Evolutionary conservation across 2,797 vertebrate species (phyloP), one percentile per base, ranked within the genome.

Genomic region (Glossophaga mutica): DNA sequence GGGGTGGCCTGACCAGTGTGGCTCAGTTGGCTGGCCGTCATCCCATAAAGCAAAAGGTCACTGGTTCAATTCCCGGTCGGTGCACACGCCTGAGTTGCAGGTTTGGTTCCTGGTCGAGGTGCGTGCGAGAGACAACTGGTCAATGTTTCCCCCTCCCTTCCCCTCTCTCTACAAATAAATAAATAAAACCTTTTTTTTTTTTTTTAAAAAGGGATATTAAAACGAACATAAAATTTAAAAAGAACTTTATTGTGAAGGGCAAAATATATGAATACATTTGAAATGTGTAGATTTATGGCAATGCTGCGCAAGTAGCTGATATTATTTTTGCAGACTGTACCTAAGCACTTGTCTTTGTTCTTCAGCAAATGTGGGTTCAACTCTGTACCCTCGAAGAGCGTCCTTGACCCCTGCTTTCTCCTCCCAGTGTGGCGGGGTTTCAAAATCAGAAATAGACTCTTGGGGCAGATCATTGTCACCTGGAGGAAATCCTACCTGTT

Each of bases 81-180:
- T 5, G 29, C 62, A n/a, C 62, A 15, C 0, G 14, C 29, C 59
- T 62, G 59, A 3, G 26, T 65, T 65, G 32, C 62, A 65, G 62
- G 14, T 65, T 65, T 65, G 12, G 6, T 65, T 8, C 62, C 62
- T 65, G 62, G 62, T 65, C 6, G 14, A 32, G 14, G 62, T 2
- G 0, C 15, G 1, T 65, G 62, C 1, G 6, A n/a, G 32, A 65
- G 62, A 29, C 1, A n/a, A 16, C 15, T 8, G 6, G 16, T 65
- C 32, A 32, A 8, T 65, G 62, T 65, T 65, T 65, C 62, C 18
- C 62, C 32, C 29, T 16, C 62, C 32, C 29, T 65, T 65, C 32
- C 32, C 32, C 14, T n/a, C 59, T 32, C 29, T 62, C 29, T 65
- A 65, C n/a, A 65, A n/a, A 65, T 65, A 62, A 6, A 32, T 65